Percentiles rank a stretch among this genome's conserved stretches.
These are phyloP conservation scores for Antheraea assamensis DNA, from an alignment of 2,888 invertebrate species.

Conservation along the genomic window DNA sequence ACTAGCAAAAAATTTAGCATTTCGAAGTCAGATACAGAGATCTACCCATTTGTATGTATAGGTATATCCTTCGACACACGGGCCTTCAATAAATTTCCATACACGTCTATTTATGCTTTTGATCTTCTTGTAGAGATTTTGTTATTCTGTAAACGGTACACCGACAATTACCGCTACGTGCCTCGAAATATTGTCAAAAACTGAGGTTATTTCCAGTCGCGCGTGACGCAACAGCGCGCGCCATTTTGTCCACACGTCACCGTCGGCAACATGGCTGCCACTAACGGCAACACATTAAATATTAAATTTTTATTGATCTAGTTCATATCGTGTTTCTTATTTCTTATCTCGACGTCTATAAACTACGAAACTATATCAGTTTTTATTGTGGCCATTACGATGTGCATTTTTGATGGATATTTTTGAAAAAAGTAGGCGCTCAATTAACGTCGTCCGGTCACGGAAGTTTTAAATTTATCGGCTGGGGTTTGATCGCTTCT, in stretches of 20 bases:
- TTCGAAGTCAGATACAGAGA: constrained; percentile 22
- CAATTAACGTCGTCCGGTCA: constrained; percentile 77
- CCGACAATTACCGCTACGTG: constrained; percentile 77
- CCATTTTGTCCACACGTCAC: constrained; percentile 58
- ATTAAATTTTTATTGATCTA: constrained; percentile 47
- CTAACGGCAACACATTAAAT: constrained; percentile 21
- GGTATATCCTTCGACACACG: constrained; percentile 65
- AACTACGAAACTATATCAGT: constrained; percentile 62
- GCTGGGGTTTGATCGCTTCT: constrained; percentile 57
- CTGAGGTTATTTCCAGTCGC: constrained; percentile 53
- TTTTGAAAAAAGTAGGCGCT: constrained; percentile 57
- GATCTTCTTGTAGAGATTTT: constrained; percentile 73
- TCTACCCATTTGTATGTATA: constrained; percentile 51
- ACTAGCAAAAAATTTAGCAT: constrained; percentile 35
- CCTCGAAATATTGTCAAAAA: constrained; percentile 68
- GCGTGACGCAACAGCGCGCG: constrained; percentile 45
- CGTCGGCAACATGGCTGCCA: constrained; percentile 51
- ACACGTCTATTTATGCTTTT: constrained; percentile 78
- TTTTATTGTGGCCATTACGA: constrained; percentile 71
- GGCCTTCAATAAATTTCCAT: constrained; percentile 75
- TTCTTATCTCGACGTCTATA: constrained; percentile 53
- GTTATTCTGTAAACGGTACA: constrained; percentile 70
- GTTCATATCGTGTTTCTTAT: constrained; percentile 43
- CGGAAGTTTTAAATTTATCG: constrained; percentile 73
- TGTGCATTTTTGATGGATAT: constrained; percentile 78